These are phyloP conservation scores for Premnoplex brunnescens DNA, from an alignment of 2,797 vertebrate species.

Conservation along the genomic window DNA sequence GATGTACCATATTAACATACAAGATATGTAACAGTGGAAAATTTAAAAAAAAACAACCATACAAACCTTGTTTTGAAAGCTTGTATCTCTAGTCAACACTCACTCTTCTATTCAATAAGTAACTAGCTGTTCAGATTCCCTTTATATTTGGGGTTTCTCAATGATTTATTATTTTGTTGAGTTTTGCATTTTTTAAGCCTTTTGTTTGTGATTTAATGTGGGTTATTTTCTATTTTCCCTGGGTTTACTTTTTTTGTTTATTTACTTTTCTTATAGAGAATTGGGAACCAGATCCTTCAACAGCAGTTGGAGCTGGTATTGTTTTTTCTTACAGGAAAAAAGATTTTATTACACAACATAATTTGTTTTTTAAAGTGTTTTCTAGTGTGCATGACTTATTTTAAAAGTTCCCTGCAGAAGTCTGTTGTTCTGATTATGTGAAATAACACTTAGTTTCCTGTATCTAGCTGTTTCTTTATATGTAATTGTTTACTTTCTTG, in stretches of 20 bases:
- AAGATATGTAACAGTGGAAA: neutral
- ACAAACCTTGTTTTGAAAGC: neutral
- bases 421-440: neutral
- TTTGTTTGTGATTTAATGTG: neutral
- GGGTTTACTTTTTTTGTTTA: constrained; percentile 17
- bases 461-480: neutral
- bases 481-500: neutral
- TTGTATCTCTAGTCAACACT: neutral
- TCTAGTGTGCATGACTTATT: neutral
- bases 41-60: fast-evolving
- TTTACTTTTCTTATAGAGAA: constrained; percentile 32
- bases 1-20: neutral
- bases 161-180: neutral
- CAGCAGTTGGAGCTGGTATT: constrained; percentile 27
- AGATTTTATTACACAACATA: neutral
- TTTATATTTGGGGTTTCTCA: neutral
- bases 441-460: neutral
- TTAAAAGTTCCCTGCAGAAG: neutral
- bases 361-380: neutral
- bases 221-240: neutral
- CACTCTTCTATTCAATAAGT: neutral
- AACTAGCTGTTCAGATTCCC: neutral
- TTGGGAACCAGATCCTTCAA: constrained; percentile 36
- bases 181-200: neutral
- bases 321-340: neutral